These are phyloP conservation scores for Marcusenius ussheri DNA, from an alignment of 2,113 vertebrate genomes.

Conservation along the genomic window DNA sequence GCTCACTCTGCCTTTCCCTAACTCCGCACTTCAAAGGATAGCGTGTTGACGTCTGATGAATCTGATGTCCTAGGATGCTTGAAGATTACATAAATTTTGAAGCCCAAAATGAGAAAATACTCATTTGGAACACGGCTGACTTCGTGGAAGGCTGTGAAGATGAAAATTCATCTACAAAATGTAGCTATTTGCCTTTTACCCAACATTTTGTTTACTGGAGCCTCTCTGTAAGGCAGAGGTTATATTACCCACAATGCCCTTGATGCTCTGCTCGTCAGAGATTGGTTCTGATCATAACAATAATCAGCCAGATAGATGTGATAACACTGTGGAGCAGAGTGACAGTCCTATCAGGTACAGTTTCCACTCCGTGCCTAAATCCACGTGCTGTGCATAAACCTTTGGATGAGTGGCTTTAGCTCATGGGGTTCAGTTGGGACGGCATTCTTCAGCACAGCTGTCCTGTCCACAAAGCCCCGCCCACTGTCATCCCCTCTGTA, in stretches of 20 bases:
- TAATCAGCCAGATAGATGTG: neutral
- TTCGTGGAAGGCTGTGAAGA: neutral
- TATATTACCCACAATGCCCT: neutral
- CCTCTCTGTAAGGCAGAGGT: neutral
- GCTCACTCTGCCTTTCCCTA: neutral
- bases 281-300: neutral
- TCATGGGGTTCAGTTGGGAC: neutral
- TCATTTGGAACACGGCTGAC: neutral
- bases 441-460: neutral
- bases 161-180: neutral
- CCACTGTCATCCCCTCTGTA: slow-evolving; percentile 39
- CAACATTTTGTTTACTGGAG: neutral
- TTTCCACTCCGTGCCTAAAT: neutral
- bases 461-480: slow-evolving; percentile 22
- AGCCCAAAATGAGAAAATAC: neutral
- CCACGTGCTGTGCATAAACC: neutral
- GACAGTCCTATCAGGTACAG: neutral
- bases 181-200: neutral
- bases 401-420: neutral
- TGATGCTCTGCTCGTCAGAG: neutral
- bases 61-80: neutral
- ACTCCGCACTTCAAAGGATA: neutral
- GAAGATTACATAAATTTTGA: neutral
- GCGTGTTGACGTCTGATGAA: neutral
- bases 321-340: neutral